These are phyloP conservation scores for Pedetes capensis DNA, from an alignment of 2,113 vertebrate species.

Conservation along the genomic window DNA sequence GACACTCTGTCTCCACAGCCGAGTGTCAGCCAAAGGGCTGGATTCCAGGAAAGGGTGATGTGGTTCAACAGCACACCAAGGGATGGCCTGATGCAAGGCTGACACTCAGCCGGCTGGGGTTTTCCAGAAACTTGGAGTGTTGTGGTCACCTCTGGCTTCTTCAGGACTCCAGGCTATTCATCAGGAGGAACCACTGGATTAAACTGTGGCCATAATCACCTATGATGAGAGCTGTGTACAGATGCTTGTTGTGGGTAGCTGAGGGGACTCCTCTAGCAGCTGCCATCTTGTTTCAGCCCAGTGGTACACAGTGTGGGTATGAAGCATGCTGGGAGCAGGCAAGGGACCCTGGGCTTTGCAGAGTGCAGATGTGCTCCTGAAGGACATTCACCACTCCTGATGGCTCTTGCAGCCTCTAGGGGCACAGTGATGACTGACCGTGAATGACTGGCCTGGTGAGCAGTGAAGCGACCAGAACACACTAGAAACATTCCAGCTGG, in stretches of 20 bases:
- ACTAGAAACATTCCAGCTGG: background rate
- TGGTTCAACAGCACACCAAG: constrained; percentile 44
- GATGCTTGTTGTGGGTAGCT: constrained; percentile 29
- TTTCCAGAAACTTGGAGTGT: constrained; percentile 51
- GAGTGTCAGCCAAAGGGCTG: constrained; percentile 70
- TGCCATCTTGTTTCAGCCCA: constrained; percentile 17
- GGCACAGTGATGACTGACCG: background rate
- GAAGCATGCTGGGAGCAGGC: background rate
- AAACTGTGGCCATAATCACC: constrained; percentile 61
- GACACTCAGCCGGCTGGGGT: constrained; percentile 54
- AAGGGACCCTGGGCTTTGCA: background rate
- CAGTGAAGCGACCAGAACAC: background rate
- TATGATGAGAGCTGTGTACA: constrained; percentile 39
- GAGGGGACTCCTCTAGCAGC: constrained; percentile 40
- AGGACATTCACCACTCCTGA: background rate
- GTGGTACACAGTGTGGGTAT: background rate
- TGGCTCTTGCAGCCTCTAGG: background rate
- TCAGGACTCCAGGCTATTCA: constrained; percentile 55
- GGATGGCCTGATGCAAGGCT: constrained; percentile 31
- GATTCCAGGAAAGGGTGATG: constrained; percentile 65
- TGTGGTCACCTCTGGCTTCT: constrained; percentile 67
- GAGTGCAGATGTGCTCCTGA: background rate
- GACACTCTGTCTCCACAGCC: constrained; percentile 71
- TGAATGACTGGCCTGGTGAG: background rate
- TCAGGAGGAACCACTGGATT: constrained; percentile 64